A percentile compares a stretch with the other conserved stretches of the same genome.
These are phyloP conservation scores for Cremastinae sp. DNA, from an alignment of 2,888 invertebrate genomes.

Conservation along the genomic window DNA sequence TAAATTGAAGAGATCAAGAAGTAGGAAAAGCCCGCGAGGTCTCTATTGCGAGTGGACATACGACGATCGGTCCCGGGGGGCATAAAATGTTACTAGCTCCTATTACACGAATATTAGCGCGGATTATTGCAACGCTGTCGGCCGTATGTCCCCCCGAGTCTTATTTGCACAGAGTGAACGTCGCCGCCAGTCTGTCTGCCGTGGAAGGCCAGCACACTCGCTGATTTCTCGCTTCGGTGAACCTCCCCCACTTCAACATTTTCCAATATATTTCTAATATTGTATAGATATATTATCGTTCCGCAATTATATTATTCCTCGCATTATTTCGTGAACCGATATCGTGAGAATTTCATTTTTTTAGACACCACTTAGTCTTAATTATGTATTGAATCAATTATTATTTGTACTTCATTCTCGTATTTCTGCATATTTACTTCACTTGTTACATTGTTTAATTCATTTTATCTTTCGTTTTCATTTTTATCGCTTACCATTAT, in stretches of 20 bases:
- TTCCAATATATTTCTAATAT: not conserved
- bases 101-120: conserved; percentile 56
- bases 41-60: conserved; percentile 64
- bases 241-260: not conserved
- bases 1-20: conserved; percentile 9
- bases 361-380: no score
- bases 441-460: not conserved
- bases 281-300: no score
- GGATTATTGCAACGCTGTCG: conserved; percentile 52
- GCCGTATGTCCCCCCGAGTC: conserved; percentile 28
- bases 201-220: conserved; percentile 27
- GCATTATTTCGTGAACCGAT: no score
- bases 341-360: no score
- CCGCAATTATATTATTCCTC: no score
- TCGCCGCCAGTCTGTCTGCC: conserved; percentile 50
- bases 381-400: no score
- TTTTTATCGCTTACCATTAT: no score
- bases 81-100: conserved; percentile 40
- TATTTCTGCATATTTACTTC: no score
- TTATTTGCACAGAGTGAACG: conserved; percentile 20
- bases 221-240: conserved; percentile 2
- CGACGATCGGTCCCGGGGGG: conserved; percentile 50
- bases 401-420: no score
- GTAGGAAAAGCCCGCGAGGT: conserved; percentile 63
- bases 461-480: not conserved